These are phyloP conservation scores for Halcyon chelicuti DNA, from an alignment of 2,797 vertebrate genomes.

Conservation along the genomic window DNA sequence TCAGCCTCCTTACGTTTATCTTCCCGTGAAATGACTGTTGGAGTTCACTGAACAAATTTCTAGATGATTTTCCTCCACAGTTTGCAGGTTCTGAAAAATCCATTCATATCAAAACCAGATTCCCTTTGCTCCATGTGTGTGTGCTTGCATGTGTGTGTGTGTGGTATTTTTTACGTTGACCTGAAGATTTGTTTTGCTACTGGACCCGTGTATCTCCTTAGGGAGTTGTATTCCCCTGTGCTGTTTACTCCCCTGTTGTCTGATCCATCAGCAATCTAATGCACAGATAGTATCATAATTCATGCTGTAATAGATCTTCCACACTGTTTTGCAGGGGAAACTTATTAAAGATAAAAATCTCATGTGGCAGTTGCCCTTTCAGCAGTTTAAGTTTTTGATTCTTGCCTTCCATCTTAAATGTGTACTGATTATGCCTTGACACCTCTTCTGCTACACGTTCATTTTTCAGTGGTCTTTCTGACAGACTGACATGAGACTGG, in stretches of 20 bases:
- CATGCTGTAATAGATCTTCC: constrained; percentile 5
- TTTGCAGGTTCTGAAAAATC: constrained; percentile 56
- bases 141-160: background rate
- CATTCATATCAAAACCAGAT: constrained; percentile 31
- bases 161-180: constrained; percentile 24
- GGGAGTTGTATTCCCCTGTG: background rate
- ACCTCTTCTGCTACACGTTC: background rate
- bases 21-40: constrained; percentile 34
- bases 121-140: background rate
- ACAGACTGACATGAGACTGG: background rate
- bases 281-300: constrained; percentile 23
- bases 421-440: background rate
- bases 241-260: constrained; percentile 26
- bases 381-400: constrained; percentile 43
- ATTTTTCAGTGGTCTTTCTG: constrained; percentile 15
- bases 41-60: constrained; percentile 39
- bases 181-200: constrained; percentile 28
- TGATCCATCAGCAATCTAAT: constrained; percentile 5
- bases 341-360: constrained; percentile 34
- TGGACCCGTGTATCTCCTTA: background rate
- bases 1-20: constrained; percentile 43
- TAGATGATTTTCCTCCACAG: constrained; percentile 38
- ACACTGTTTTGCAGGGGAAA: constrained; percentile 9
- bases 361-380: constrained; percentile 8
- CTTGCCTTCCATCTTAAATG: constrained; percentile 16